These are phyloP conservation scores for Melanotaenia duboulayi DNA, from an alignment of 2,113 vertebrate species.

Conservation along the genomic window DNA sequence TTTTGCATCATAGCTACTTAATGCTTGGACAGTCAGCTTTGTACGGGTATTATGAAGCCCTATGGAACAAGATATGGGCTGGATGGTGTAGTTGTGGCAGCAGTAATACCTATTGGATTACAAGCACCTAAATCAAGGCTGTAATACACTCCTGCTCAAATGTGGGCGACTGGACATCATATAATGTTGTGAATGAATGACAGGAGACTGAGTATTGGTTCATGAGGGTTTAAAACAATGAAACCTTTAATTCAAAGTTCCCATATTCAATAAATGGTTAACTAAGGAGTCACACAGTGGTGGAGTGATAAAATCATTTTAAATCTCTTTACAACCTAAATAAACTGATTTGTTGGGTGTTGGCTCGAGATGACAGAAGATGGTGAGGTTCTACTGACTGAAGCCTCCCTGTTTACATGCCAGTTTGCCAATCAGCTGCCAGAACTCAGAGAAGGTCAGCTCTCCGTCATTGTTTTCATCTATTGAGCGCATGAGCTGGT, in stretches of 20 bases:
- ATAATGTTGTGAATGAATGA: conserved; percentile 66
- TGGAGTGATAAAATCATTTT: conserved; percentile 26
- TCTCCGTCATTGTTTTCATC: conserved; percentile 82
- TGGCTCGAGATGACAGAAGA: conserved; percentile 8
- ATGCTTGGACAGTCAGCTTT: conserved; percentile 57
- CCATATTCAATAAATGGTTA: conserved; percentile 59
- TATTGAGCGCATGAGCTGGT: conserved; percentile 80
- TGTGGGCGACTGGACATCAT: conserved; percentile 34
- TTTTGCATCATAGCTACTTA: conserved; percentile 37
- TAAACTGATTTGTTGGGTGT: background rate
- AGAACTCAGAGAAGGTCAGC: conserved; percentile 84
- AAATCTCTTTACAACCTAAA: conserved; percentile 13
- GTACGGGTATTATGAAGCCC: conserved; percentile 50
- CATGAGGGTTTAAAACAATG: conserved; percentile 51
- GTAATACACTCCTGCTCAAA: conserved; percentile 32
- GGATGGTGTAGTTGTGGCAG: conserved; percentile 28
- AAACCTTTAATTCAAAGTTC: conserved; percentile 71
- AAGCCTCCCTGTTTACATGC: conserved; percentile 79
- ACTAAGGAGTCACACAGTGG: conserved; percentile 42
- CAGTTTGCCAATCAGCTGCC: conserved; percentile 83
- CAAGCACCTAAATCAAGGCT: conserved; percentile 66
- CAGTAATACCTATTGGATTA: conserved; percentile 54
- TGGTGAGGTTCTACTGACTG: conserved; percentile 33
- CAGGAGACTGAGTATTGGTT: conserved; percentile 47
- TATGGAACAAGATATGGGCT: conserved; percentile 58